Conservation (phyloP, 2,888 invertebrate species). For the Aricia artaxerxes region DNA sequence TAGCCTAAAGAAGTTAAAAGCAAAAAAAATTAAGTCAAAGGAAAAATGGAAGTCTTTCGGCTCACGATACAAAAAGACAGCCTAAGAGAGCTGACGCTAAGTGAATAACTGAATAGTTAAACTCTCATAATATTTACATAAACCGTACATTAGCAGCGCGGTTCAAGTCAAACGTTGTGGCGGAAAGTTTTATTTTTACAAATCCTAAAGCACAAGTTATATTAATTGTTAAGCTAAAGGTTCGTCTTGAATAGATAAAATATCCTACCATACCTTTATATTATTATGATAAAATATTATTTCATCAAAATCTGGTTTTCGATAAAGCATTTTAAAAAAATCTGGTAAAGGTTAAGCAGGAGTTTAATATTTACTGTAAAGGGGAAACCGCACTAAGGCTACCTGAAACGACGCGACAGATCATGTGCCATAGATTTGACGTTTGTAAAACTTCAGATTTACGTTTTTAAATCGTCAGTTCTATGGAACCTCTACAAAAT, state of each 20-base stretch:
- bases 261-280: background rate
- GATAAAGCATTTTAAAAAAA: too few relatives aligned
- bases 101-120: conserved; percentile 80
- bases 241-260: background rate
- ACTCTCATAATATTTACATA: conserved; percentile 78
- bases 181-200: conserved; percentile 40
- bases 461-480: too few relatives aligned
- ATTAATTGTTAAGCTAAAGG: too few relatives aligned
- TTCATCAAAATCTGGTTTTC: too few relatives aligned
- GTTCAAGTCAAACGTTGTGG: conserved; percentile 51
- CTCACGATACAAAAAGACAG: conserved; percentile 69
- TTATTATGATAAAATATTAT: too few relatives aligned
- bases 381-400: too few relatives aligned
- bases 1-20: conserved; percentile 41
- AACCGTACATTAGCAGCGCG: conserved; percentile 71
- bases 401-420: too few relatives aligned
- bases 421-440: too few relatives aligned
- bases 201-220: background rate
- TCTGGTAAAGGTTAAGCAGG: too few relatives aligned
- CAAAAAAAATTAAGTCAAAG: conserved; percentile 47
- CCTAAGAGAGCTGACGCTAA: conserved; percentile 67
- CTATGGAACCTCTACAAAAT: too few relatives aligned
- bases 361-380: too few relatives aligned
- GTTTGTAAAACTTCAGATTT: too few relatives aligned
- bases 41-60: conserved; percentile 55